phyloP scores from a whole-genome alignment of 2,888 invertebrate genomes.

The Cryptops parisi region DNA sequence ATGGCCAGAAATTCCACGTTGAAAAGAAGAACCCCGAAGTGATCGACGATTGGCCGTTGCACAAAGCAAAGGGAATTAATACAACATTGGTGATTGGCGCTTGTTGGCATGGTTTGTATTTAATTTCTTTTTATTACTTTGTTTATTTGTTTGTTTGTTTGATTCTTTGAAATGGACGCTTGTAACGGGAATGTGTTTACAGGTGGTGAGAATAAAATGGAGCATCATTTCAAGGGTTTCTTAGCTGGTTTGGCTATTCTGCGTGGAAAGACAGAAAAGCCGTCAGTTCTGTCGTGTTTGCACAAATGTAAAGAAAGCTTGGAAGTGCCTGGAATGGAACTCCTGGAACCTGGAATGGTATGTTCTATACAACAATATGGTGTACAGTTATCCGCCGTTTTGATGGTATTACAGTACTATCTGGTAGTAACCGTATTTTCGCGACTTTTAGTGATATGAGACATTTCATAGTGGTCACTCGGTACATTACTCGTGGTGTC shows the following conservation, averaged over 20 bases:
- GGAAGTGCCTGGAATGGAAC: conserved; percentile 56
- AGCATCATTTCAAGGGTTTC: conserved; percentile 79
- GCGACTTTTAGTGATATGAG: no score
- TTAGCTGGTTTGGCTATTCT: conserved; percentile 71
- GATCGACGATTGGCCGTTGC: conserved; percentile 98
- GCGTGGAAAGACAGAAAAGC: conserved; percentile 56
- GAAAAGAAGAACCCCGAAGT: conserved; percentile 82
- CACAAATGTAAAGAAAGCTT: conserved; percentile 70
- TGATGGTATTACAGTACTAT: no score
- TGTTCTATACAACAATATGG: no score
- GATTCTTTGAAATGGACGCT: no score
- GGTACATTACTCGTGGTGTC: no score
- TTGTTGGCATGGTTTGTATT: conserved; percentile 80
- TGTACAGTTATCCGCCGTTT: no score
- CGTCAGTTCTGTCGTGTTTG: conserved; percentile 56
- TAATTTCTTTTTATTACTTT: no score
- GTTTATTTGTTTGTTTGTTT: no score
- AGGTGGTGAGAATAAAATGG: conserved; percentile 79
- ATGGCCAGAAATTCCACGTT: conserved; percentile 56
- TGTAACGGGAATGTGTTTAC: no score
- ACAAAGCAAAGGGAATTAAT: conserved; percentile 83
- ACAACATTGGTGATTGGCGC: conserved; percentile 91
- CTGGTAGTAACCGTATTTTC: no score
- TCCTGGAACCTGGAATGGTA: conserved; percentile 60
- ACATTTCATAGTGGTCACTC: no score